phyloP scores from a whole-genome alignment of 2,113 vertebrate species.

The Megaceryle maxima region DNA sequence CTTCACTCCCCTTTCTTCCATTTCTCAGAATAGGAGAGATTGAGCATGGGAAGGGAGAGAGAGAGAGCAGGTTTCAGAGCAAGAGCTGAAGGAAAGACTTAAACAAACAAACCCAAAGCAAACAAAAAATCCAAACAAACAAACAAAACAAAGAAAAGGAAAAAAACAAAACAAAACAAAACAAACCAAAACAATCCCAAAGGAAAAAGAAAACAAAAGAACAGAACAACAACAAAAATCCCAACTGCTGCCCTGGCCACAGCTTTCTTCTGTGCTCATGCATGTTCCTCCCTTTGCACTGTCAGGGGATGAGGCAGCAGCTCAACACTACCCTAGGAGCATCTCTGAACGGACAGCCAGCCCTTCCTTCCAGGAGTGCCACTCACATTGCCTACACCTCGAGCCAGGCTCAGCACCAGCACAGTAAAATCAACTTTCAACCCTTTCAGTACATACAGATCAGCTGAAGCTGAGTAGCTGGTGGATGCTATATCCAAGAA shows the following conservation, averaged over 20 bases:
- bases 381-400: background rate
- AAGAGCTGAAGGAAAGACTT: background rate
- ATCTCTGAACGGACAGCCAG: fast-evolving
- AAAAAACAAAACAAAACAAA: background rate
- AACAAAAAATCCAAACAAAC: background rate
- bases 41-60: background rate
- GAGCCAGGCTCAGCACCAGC: background rate
- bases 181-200: too few species aligned
- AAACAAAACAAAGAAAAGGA: background rate
- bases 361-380: background rate
- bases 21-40: background rate
- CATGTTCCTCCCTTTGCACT: background rate
- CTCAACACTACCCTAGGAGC: background rate
- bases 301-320: background rate
- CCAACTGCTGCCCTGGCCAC: background rate
- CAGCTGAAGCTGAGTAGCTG: background rate
- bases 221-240: background rate
- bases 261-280: background rate
- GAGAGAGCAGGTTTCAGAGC: background rate
- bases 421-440: background rate
- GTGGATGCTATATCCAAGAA: background rate
- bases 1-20: background rate
- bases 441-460: background rate
- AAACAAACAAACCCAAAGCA: background rate
- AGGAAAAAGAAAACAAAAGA: too few species aligned